phyloP scores from a whole-genome alignment of 1,140 invertebrate genomes.

The Euwallacea fornicatus region DNA sequence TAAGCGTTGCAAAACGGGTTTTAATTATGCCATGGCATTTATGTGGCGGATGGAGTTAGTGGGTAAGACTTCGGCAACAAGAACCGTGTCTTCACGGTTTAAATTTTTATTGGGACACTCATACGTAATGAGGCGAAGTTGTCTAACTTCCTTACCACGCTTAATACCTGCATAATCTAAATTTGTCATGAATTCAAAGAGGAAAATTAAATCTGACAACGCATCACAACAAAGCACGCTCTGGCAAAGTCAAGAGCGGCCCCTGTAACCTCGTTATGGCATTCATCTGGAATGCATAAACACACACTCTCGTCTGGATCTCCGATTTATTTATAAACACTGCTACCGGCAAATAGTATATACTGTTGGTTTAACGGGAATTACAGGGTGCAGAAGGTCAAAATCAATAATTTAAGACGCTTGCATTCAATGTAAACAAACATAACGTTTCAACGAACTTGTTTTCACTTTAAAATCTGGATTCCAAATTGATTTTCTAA shows the following conservation, averaged over 20 bases:
- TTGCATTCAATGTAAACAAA: slow-evolving; percentile 1
- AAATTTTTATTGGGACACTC: not conserved
- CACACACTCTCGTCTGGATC: slow-evolving; percentile 19
- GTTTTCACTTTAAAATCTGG: not conserved
- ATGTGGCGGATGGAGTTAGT: slow-evolving; percentile 11
- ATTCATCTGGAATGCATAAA: slow-evolving; percentile 43
- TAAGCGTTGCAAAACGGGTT: slow-evolving; percentile 11
- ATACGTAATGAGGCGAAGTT: no score
- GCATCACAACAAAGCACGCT: no score
- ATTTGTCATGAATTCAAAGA: no score
- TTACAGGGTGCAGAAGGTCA: slow-evolving; percentile 11
- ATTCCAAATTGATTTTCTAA: no score
- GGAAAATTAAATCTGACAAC: no score
- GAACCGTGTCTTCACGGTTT: not conserved
- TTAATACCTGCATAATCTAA: no score
- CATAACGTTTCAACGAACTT: not conserved
- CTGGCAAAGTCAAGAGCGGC: slow-evolving; percentile 43
- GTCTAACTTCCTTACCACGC: no score
- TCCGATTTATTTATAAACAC: slow-evolving; percentile 38
- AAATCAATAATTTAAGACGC: slow-evolving; percentile 1
- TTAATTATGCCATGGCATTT: slow-evolving; percentile 18
- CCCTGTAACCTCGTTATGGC: slow-evolving; percentile 45
- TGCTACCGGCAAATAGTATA: slow-evolving; percentile 15
- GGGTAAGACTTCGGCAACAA: not conserved
- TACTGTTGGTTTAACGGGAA: slow-evolving; percentile 5